Evolutionary conservation across 2,113 vertebrate species (phyloP), one percentile per base, ranked within the genome.

Genomic region (Guaruba guarouba): DNA sequence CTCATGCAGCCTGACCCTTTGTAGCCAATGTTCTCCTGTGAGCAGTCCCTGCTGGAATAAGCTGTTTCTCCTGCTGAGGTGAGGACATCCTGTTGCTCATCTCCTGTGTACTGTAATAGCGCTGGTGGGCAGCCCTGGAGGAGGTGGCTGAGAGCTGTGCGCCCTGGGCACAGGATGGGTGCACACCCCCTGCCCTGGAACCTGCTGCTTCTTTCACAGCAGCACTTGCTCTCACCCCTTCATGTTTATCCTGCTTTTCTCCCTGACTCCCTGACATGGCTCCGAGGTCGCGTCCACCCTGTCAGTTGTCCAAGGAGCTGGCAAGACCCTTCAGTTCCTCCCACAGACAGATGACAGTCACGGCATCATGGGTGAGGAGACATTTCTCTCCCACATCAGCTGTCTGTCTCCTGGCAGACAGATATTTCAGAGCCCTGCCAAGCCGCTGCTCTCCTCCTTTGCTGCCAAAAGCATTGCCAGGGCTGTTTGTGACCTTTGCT

Each of bases 211-310:
- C 57, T 59, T 24, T 35, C 57, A 23, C 20, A 24, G 57, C 57
- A 59, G 33, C 57, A 7, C 33, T 16, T 59, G 33, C 74, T 68
- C 79, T 62, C 41, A 25, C 19, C 61, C 29, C 29, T 25, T 62
- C n/a, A 4, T 1, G 1, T 35, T 23, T 27, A 16, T n/a, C 25
- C 48, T 39, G 41, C 29, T 57, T 59, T 63, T 23, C 22, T 37
- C 52, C 49, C 46, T 49, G 46, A 23, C 14, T 29, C 41, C 52
- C 29, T 31, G 52, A 10, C 57, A 15, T 5, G 39, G 43, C 27
- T 64, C 22, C 19, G 7, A 10, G 0, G 1, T 31, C 33, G 10
- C 3, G 0, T 41, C n/a, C 46, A 29, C 13, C 46, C 33, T 0
- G 5, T 27, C 52, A 2, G 15, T 23, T 54, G 10, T 35, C 59